Evolutionary conservation across 1,140 invertebrate genomes (phyloP).

Genomic region (Leptopilina clavipes): DNA sequence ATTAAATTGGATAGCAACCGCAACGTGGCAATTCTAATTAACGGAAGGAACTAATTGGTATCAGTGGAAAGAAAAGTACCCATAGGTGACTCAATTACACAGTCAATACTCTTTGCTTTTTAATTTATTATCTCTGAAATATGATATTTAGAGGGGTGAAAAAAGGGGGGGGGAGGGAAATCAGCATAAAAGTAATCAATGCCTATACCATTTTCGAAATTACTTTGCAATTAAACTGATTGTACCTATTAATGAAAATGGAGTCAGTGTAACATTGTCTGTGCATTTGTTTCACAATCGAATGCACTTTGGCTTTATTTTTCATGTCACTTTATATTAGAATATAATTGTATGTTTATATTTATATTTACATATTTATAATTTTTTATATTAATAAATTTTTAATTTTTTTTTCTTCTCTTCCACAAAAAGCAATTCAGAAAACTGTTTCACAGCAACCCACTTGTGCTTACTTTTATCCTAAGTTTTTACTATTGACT

Average conservation of each 20-base stretch:
- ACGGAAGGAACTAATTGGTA: conserved; percentile 1
- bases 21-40: conserved; percentile 12
- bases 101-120: conserved; percentile 11
- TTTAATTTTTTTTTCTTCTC: no score
- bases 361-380: no score
- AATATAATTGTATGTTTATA: no score
- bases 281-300: conserved; percentile 1
- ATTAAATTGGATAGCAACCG: conserved; percentile 9
- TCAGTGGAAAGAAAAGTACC: not conserved
- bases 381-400: no score
- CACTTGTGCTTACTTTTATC: conserved; percentile 9
- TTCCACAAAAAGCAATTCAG: no score
- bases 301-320: not conserved
- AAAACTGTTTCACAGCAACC: not conserved
- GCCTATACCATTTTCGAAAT: conserved; percentile 2
- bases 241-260: conserved; percentile 7
- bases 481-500: not conserved
- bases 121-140: conserved; percentile 13
- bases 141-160: not conserved
- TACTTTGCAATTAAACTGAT: conserved; percentile 13
- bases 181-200: not conserved
- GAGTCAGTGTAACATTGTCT: conserved; percentile 8
- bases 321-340: no score
- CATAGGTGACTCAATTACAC: conserved; percentile 17
- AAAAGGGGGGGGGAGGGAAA: no score